These are phyloP conservation scores for Zaprionus africanus DNA, from an alignment of 1,140 invertebrate genomes.

Conservation along the genomic window DNA sequence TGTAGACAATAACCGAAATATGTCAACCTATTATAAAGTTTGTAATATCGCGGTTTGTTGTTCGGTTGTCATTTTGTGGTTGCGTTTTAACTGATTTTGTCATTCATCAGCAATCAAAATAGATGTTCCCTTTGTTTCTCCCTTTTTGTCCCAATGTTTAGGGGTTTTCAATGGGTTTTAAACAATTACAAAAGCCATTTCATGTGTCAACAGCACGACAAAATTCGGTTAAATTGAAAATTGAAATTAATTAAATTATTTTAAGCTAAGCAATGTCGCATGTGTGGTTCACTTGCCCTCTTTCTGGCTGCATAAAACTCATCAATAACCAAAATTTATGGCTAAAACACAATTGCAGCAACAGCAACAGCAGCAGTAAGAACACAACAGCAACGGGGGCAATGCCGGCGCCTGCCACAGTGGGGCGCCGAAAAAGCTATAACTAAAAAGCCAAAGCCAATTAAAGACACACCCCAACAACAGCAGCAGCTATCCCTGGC, in stretches of 20 bases:
- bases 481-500: background rate
- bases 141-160: background rate
- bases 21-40: background rate
- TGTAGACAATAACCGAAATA: background rate
- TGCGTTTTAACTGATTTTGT: background rate
- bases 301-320: slow-evolving; percentile 38
- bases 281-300: slow-evolving; percentile 21
- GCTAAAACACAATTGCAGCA: slow-evolving; percentile 44
- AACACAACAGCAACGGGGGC: background rate
- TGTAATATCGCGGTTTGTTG: background rate
- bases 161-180: background rate
- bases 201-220: slow-evolving; percentile 46
- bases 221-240: slow-evolving; percentile 55
- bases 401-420: background rate
- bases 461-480: slow-evolving; percentile 56
- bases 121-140: background rate
- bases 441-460: slow-evolving; percentile 59
- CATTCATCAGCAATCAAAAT: background rate
- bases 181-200: slow-evolving; percentile 71
- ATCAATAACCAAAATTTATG: slow-evolving; percentile 77
- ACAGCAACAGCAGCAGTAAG: background rate
- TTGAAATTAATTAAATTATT: slow-evolving; percentile 75
- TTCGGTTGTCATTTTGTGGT: background rate
- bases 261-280: slow-evolving; percentile 58
- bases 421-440: slow-evolving; percentile 23